Conservation (phyloP, 2,888 invertebrate species). For the Abrostola tripartita region DNA sequence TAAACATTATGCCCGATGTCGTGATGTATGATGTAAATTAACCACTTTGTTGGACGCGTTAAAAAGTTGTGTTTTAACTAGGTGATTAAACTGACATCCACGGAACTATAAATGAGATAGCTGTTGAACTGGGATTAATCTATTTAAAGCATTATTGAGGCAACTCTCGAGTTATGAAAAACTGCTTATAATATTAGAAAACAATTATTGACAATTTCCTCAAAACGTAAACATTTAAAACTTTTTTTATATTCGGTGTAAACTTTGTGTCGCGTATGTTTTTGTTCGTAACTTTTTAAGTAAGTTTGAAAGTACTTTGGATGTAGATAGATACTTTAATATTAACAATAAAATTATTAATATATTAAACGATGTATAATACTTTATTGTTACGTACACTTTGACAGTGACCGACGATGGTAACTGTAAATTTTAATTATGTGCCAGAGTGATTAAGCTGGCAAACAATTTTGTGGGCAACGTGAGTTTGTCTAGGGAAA, state of each 20-base stretch:
- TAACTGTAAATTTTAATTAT: constrained; percentile 5
- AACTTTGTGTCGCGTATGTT: constrained; percentile 18
- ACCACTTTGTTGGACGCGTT: constrained; percentile 27
- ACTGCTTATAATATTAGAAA: constrained; percentile 1
- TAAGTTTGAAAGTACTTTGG: constrained; percentile 5
- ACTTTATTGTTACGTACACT: neutral
- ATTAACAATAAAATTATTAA: neutral
- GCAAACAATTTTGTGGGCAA: constrained; percentile 2
- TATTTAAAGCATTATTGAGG: neutral
- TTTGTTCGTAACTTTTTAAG: neutral
- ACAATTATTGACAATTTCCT: constrained; percentile 9
- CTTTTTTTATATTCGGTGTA: constrained; percentile 33
- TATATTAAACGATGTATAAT: constrained; percentile 11
- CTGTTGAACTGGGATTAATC: neutral
- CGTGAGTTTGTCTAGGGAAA: constrained; percentile 1
- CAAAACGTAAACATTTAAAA: constrained; percentile 24
- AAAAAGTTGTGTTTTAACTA: constrained; percentile 25
- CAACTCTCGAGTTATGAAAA: neutral
- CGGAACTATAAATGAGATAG: neutral
- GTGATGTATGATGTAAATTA: constrained; percentile 37
- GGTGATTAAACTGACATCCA: constrained; percentile 5
- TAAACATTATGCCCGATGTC: constrained; percentile 39
- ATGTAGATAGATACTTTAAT: constrained; percentile 6
- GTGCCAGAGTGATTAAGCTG: constrained; percentile 1
- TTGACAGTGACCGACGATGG: constrained; percentile 12